Evolutionary conservation across 2,797 vertebrate species (phyloP), one percentile per base, ranked within the genome.

Genomic region (Helarctos malayanus): DNA sequence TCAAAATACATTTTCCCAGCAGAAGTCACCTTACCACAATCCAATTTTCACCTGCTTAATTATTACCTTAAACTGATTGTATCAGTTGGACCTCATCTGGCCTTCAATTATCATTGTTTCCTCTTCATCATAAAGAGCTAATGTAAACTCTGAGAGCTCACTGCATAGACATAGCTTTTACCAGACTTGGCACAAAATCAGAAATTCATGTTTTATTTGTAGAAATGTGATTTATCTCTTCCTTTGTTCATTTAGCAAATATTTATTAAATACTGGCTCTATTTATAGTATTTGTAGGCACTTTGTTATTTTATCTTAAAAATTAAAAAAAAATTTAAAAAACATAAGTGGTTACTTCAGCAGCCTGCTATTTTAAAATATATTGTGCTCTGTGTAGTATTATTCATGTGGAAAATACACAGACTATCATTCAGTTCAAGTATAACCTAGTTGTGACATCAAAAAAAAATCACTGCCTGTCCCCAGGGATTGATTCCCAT

Each of bases 1-100:
- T 76, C 76, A 96, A 86, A 87, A 92, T 79, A 61, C 2, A 27
- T 76, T 82, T 73, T 27, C 41, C 85, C 38, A 86, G 23, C 5
- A 91, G 13, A 4, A 97, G 11, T 92, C 84, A 89, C 14, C 52
- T 95, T 83, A 75, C 49, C 68, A 47, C 91, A 97, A 89, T 14
- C n/a, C 82, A 96, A 45, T 93, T 96, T 97, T 95, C 93, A 97
- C 94, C 35, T 91, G 16, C 52, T 96, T 96, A 92, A 91, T 95
- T 86, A 93, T 89, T 91, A 41, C 49, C 49, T 73, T 94, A 76
- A 93, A 57, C 45, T 91, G 38, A 92, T 93, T 96, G 96, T 92
- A 68, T 61, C 91, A 86, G 47, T n/a, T 91, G 49, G 54, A 16
- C 79, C 15, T 97, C n/a, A 45, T 94, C 68, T 96, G 52, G 47